Conservation (phyloP, 1,140 invertebrate genomes). For the Atta colombica region DNA sequence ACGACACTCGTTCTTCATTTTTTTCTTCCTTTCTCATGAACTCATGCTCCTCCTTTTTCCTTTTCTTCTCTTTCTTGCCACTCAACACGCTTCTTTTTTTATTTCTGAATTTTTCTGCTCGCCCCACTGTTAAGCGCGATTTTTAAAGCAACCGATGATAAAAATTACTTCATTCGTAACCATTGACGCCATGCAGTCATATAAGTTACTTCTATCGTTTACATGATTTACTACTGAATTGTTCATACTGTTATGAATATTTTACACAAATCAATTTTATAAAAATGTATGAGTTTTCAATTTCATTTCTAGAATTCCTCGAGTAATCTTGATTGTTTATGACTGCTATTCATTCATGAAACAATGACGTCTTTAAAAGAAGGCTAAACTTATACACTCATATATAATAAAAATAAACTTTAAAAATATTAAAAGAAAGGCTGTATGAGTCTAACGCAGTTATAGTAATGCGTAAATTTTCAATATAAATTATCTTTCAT, state of each 20-base stretch:
- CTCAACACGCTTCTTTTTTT: constrained; percentile 12
- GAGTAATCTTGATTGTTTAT: not conserved
- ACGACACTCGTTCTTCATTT: constrained; percentile 35
- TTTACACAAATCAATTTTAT: not conserved
- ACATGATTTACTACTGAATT: not conserved
- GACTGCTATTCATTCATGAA: not conserved
- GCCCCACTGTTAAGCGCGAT: constrained; percentile 26
- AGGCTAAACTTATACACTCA: no score
- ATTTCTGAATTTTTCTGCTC: constrained; percentile 15
- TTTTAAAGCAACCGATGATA: constrained; percentile 41
- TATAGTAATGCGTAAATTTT: no score
- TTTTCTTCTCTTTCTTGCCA: not conserved
- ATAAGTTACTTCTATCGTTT: not conserved
- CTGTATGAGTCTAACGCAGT: no score
- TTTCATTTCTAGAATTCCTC: not conserved
- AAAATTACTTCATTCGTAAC: constrained; percentile 43
- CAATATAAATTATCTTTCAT: no score
- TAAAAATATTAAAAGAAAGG: no score
- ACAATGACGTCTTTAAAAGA: not conserved
- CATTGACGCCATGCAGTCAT: not conserved
- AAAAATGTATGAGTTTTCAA: not conserved
- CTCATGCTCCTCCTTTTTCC: constrained; percentile 8
- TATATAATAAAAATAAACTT: no score
- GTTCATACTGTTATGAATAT: not conserved
- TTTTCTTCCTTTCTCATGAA: constrained; percentile 55